A percentile compares a stretch with the other conserved stretches of the same genome.
Evolutionary conservation across 2,888 invertebrate genomes (phyloP).

Genomic region (Luperina nickerlii): DNA sequence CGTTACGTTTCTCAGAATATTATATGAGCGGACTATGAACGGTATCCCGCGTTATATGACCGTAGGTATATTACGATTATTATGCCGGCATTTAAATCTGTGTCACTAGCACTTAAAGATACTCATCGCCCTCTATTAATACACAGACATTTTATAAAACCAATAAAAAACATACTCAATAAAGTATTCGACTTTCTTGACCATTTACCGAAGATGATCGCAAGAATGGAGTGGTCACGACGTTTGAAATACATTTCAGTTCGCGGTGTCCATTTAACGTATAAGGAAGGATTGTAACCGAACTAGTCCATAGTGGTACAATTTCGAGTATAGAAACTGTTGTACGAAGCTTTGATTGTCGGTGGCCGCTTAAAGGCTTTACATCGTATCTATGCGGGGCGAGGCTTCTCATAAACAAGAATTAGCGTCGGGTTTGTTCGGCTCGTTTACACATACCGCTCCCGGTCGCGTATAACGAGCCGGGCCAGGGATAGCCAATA

Average conservation of each 20-base stretch:
- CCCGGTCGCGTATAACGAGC: constrained; percentile 85
- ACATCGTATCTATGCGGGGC: constrained; percentile 80
- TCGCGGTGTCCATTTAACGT: constrained; percentile 74
- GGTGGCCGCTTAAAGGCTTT: constrained; percentile 80
- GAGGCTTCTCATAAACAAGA: constrained; percentile 87
- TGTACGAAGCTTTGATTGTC: constrained; percentile 80
- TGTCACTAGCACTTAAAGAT: constrained; percentile 81
- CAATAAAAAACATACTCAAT: constrained; percentile 69
- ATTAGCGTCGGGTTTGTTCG: constrained; percentile 87
- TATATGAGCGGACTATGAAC: constrained; percentile 79
- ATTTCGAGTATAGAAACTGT: constrained; percentile 73
- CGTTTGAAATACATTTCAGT: constrained; percentile 71
- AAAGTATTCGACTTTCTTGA: constrained; percentile 64
- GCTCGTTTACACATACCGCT: constrained; percentile 89
- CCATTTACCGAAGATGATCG: constrained; percentile 59
- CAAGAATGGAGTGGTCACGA: constrained; percentile 73
- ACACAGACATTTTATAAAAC: constrained; percentile 74
- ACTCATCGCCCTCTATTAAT: constrained; percentile 80
- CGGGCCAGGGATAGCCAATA: constrained; percentile 78
- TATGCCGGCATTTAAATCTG: constrained; percentile 80
- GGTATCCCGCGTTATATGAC: constrained; percentile 77
- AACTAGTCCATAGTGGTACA: constrained; percentile 71
- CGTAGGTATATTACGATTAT: constrained; percentile 80
- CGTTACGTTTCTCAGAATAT: constrained; percentile 85
- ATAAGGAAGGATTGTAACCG: constrained; percentile 76